Conservation (phyloP, 2,888 invertebrate species). For the Allophyes oxyacanthae region DNA sequence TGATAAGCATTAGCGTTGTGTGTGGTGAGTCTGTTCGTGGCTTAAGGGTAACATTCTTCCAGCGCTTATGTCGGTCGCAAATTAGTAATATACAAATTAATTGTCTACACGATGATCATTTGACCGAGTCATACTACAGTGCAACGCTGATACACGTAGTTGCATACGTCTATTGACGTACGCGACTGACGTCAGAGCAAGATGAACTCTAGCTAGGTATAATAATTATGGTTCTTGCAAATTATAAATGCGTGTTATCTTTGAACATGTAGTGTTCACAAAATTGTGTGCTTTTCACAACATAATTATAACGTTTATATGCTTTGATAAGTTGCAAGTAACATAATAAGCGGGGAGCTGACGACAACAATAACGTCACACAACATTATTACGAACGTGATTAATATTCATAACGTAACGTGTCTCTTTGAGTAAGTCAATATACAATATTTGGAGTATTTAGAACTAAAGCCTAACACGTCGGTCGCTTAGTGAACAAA, state of each 20-base stretch:
- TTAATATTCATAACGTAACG: too few relatives aligned
- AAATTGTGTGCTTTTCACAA: background rate
- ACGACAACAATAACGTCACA: background rate
- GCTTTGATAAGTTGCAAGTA: slow-evolving; percentile 18
- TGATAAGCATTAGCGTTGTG: background rate
- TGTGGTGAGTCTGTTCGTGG: slow-evolving; percentile 19
- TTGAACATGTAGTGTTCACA: too few relatives aligned
- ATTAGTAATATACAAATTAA: too few relatives aligned
- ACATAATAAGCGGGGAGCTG: background rate
- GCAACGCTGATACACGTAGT: background rate
- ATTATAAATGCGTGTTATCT: slow-evolving; percentile 9
- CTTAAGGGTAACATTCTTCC: slow-evolving; percentile 11
- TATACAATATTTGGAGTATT: too few relatives aligned
- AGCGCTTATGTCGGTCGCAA: background rate
- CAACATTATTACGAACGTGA: background rate
- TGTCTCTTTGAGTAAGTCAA: too few relatives aligned
- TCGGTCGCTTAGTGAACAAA: too few relatives aligned
- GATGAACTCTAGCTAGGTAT: background rate
- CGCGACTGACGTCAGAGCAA: slow-evolving; percentile 2
- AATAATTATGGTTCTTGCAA: background rate
- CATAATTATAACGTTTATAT: background rate
- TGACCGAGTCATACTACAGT: background rate
- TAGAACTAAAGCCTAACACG: too few relatives aligned
- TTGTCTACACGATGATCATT: background rate
- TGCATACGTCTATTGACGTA: background rate